Base-by-base conservation (phyloP, 2,113 vertebrate species). In the Chelonoidis abingdonii region DNA sequence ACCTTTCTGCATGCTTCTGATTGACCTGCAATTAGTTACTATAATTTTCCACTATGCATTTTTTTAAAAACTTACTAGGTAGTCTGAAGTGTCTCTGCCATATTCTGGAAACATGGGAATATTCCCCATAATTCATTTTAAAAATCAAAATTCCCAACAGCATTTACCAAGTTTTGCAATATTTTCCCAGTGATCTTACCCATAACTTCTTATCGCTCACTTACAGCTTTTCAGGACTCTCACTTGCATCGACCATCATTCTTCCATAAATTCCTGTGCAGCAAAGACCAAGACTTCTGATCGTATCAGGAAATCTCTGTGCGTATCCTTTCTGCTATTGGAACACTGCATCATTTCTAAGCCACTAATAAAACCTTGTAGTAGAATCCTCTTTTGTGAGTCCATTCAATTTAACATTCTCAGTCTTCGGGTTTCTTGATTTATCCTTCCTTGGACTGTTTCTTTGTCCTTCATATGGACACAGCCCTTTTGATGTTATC, bases 401-500 rank as follows among this genome's bases (percentile, higher is more conserved):
- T 80, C 22, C 29, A 38, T 4, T 50, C 44, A 56, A 49, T 44
- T 72, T 83, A 84, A 54, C 10, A 17, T 89, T 80, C 84, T 84
- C 85, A 83, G 49, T 31, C 80, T 86, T 83, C 90, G 87, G 7
- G 25, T 54, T 94, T 90, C 92, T 87, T 89, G 80, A 10, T 81
- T 90, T 94, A 80, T 69, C 93, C 81, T 89, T 91, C 92, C 85
- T 95, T 87, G 44, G 75, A 69, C 35, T 1, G 17, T 52, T 62
- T 62, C 35, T 75, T 88, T 93, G 47, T 90, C 84, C 87, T 49
- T 97, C 50, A 52, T 27, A 16, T 79, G 86, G 87, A 95, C 92
- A 88, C 76, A 5, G 5, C 90, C 87, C 84, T 87, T 95, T 94
- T 84, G 83, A 92, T 93, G 96, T 56, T 94, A 89, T 86, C 97